Conservation (phyloP, 2,113 vertebrate genomes). For the Alectura lathami region DNA sequence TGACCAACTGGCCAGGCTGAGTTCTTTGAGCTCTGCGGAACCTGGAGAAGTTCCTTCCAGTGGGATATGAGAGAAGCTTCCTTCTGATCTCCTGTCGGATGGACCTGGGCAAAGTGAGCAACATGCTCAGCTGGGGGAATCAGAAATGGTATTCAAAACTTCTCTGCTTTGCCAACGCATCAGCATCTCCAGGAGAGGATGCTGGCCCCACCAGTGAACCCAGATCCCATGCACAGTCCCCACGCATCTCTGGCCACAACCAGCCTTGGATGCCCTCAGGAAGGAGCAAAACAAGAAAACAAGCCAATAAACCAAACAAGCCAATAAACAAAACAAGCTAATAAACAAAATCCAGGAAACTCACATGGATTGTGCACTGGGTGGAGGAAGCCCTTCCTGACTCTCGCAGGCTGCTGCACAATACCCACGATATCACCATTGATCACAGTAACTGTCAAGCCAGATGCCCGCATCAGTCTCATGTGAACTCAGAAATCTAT, state of each 20-base stretch:
- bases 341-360: background rate
- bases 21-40: no score
- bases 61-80: background rate
- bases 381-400: background rate
- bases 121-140: no score
- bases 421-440: background rate
- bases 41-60: no score
- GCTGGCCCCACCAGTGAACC: fast-evolving
- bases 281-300: background rate
- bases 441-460: background rate
- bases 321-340: background rate
- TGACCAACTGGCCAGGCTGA: no score
- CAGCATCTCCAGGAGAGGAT: background rate
- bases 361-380: background rate
- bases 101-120: background rate
- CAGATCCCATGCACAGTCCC: fast-evolving
- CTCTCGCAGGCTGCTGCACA: background rate
- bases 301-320: background rate
- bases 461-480: background rate
- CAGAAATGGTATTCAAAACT: background rate
- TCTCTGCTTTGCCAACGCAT: background rate
- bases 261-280: background rate
- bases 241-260: fast-evolving
- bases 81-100: background rate
- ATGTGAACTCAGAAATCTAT: background rate